Conservation (phyloP, 2,797 vertebrate genomes). For the Neostethus bicornis region DNA sequence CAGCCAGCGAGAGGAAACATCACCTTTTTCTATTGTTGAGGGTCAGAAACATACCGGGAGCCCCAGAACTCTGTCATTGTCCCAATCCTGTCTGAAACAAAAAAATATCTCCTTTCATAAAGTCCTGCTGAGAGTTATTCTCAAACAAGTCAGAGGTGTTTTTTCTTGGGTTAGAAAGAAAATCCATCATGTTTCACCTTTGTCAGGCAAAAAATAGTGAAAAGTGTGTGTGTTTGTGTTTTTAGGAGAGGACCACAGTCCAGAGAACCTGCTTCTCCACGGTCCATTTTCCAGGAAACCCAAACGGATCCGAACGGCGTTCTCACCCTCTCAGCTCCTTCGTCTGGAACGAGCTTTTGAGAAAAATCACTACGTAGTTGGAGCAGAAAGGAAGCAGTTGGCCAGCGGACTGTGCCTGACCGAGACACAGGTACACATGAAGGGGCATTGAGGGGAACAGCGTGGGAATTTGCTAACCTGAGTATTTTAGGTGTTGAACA, state of each 20-base stretch:
- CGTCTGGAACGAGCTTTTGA: slow-evolving; percentile 94
- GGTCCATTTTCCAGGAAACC: slow-evolving; percentile 95
- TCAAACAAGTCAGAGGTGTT: too few relatives aligned
- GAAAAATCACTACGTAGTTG: slow-evolving; percentile 98
- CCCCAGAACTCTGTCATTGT: too few relatives aligned
- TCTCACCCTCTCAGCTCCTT: slow-evolving; percentile 95
- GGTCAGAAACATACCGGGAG: background rate
- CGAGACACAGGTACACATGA: slow-evolving; percentile 90
- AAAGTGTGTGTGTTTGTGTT: slow-evolving; percentile 11
- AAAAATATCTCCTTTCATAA: too few relatives aligned
- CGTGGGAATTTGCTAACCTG: too few relatives aligned
- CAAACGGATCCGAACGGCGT: slow-evolving; percentile 95
- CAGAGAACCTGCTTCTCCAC: slow-evolving; percentile 91
- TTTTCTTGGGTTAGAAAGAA: too few relatives aligned
- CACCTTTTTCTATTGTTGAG: background rate
- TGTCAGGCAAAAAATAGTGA: background rate
- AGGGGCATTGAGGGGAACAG: background rate
- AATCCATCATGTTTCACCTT: background rate
- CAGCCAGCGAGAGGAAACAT: background rate
- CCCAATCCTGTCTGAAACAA: too few relatives aligned
- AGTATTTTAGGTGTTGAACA: too few relatives aligned
- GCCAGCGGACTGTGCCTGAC: slow-evolving; percentile 93
- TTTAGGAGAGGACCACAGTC: slow-evolving; percentile 88
- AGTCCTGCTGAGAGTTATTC: too few relatives aligned
- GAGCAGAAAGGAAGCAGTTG: slow-evolving; percentile 94